Conservation (phyloP, 1,140 invertebrate genomes). For the Camponotus pennsylvanicus region DNA sequence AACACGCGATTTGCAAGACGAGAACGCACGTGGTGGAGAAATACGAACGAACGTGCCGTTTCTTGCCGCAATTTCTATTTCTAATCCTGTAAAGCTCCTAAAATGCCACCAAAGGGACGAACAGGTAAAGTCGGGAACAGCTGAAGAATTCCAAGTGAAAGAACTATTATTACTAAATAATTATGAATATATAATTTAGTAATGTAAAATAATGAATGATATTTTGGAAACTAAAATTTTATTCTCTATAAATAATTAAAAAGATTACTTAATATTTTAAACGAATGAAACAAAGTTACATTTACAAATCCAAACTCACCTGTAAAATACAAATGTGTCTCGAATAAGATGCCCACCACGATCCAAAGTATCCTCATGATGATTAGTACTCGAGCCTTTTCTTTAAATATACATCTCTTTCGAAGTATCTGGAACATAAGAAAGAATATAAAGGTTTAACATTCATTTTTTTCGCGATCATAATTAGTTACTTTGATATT, state of each 20-base stretch:
- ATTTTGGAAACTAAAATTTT: background rate
- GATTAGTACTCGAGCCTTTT: constrained; percentile 54
- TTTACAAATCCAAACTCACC: constrained; percentile 68
- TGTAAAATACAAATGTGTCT: constrained; percentile 77
- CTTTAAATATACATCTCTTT: constrained; percentile 64
- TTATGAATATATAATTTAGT: background rate
- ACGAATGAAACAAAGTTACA: background rate
- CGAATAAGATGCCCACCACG: constrained; percentile 73
- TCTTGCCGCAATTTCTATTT: constrained; percentile 21
- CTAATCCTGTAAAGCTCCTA: background rate
- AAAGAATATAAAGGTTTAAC: background rate
- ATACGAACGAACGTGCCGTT: constrained; percentile 23
- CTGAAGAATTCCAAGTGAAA: background rate
- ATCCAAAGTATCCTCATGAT: constrained; percentile 78
- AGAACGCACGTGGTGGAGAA: constrained; percentile 6
- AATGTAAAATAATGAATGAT: background rate
- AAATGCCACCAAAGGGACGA: background rate
- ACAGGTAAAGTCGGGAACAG: background rate
- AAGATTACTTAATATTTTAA: background rate
- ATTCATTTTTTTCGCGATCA: background rate
- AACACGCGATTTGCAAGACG: constrained; percentile 41
- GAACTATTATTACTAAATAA: background rate
- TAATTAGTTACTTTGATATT: constrained; percentile 3
- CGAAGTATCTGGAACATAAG: constrained; percentile 68
- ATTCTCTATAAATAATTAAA: background rate